phyloP scores from a whole-genome alignment of 1,140 invertebrate species.

The Sinella curviseta region DNA sequence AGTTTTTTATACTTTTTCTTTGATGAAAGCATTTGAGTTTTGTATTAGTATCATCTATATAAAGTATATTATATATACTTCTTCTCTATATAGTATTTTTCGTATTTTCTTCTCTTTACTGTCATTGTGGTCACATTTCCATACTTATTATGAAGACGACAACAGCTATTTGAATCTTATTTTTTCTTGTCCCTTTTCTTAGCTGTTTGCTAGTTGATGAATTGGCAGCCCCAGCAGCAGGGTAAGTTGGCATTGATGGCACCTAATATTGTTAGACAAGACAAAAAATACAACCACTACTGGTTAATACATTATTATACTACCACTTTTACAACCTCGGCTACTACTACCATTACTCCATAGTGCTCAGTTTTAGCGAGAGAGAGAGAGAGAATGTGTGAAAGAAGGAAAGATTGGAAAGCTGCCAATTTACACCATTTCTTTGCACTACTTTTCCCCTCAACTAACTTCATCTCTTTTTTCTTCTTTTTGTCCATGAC shows the following conservation, averaged over 20 bases:
- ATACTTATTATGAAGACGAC: background rate
- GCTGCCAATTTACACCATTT: conserved; percentile 21
- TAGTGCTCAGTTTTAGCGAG: background rate
- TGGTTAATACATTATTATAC: background rate
- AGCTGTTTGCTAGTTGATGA: conserved; percentile 81
- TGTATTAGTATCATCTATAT: background rate
- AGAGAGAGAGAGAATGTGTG: conserved; percentile 11
- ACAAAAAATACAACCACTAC: background rate
- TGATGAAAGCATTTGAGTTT: background rate
- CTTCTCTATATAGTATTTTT: no score
- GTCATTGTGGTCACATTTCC: background rate
- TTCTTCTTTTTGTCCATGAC: background rate
- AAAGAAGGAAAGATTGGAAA: background rate
- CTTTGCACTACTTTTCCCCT: background rate
- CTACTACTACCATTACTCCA: background rate
- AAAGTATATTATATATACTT: background rate
- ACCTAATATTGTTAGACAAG: conserved; percentile 2
- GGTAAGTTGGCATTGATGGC: conserved; percentile 65
- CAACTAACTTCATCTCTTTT: background rate
- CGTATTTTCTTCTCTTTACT: background rate
- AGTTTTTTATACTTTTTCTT: background rate
- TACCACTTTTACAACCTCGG: background rate
- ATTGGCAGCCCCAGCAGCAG: conserved; percentile 64
- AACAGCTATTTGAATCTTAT: conserved; percentile 11
- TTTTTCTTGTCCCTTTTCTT: conserved; percentile 61